Conservation (phyloP, 2,113 vertebrate species). For the Illadopsis cleaveri region DNA sequence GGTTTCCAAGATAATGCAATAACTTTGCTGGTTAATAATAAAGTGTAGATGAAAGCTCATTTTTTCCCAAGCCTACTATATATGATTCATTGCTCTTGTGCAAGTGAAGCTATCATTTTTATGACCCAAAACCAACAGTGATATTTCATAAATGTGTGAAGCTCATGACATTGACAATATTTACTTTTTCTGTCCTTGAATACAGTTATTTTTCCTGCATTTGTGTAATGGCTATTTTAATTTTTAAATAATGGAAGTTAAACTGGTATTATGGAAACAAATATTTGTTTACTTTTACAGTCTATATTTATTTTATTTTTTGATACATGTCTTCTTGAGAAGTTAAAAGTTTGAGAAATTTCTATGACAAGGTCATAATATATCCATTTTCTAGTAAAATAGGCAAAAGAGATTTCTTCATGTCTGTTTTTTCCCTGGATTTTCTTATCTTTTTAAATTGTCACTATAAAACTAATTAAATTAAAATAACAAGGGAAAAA, state of each 20-base stretch:
- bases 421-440: neutral
- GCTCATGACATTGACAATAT: neutral
- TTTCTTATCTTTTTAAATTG: neutral
- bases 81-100: conserved; percentile 19
- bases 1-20: conserved; percentile 52
- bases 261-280: neutral
- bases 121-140: neutral
- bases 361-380: neutral
- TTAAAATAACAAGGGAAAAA: neutral
- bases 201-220: neutral
- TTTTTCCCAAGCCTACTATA: neutral
- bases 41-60: conserved; percentile 11
- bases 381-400: neutral
- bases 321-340: neutral
- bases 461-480: neutral
- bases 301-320: neutral
- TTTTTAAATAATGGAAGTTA: neutral
- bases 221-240: neutral
- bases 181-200: neutral
- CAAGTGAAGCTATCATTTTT: conserved; percentile 17
- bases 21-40: conserved; percentile 52
- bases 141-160: conserved; percentile 3
- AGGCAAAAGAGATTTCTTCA: neutral
- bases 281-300: neutral
- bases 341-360: neutral